phyloP scores from a whole-genome alignment of 2,888 invertebrate species.

The Girardia tigrina region DNA sequence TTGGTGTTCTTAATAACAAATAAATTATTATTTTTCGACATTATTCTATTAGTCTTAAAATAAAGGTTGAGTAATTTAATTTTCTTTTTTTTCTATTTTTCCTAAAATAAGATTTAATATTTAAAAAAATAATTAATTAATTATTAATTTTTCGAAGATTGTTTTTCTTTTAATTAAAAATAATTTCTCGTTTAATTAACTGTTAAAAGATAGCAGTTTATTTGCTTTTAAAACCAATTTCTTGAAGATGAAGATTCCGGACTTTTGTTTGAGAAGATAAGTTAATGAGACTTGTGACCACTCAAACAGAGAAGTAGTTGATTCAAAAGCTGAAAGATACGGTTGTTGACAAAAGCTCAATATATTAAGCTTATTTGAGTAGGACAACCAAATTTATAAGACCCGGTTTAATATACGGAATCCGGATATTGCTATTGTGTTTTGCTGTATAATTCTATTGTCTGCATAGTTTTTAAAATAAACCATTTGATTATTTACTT shows the following conservation, averaged over 20 bases:
- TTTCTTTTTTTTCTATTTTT: no score
- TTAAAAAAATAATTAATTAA: no score
- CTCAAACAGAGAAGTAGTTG: conserved; percentile 17
- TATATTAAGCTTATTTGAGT: background rate
- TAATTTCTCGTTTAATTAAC: no score
- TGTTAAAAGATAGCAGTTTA: no score
- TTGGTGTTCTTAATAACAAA: no score
- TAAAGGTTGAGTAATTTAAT: no score
- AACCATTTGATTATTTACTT: background rate
- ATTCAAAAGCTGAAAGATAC: background rate
- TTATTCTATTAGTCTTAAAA: no score
- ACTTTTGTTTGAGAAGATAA: conserved; percentile 8
- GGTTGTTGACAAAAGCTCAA: conserved; percentile 19
- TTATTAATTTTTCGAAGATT: no score
- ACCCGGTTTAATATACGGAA: conserved; percentile 10
- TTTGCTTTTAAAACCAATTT: background rate
- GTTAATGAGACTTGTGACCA: conserved; percentile 20
- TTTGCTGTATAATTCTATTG: background rate
- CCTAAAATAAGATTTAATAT: no score
- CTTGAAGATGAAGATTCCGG: background rate
- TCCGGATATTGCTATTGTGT: conserved; percentile 12
- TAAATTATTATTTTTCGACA: no score
- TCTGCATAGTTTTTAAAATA: background rate
- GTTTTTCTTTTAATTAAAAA: no score
- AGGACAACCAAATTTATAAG: conserved; percentile 2